phyloP scores from a whole-genome alignment of 2,797 vertebrate genomes.

The Tokudaia muenninki region DNA sequence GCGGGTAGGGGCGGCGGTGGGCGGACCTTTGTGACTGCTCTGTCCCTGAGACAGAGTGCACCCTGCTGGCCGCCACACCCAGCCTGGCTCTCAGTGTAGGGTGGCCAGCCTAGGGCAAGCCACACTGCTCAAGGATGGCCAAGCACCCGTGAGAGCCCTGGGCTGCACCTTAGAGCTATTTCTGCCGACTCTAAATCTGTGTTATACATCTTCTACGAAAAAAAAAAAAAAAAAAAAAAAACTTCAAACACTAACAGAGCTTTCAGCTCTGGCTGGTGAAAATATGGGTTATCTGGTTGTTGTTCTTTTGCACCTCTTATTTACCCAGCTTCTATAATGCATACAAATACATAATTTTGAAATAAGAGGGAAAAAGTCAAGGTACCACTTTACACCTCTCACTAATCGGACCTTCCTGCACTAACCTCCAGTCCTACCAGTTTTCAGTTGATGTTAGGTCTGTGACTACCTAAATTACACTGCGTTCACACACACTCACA shows the following conservation, averaged over 20 bases:
- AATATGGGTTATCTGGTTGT: not conserved
- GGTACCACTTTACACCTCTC: not conserved
- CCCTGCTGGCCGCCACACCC: not conserved
- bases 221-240: not conserved
- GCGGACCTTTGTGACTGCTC: not conserved
- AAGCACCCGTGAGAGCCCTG: not conserved
- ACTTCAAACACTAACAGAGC: rapidly evolving
- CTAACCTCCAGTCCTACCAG: too few species aligned
- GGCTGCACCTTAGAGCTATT: too few species aligned
- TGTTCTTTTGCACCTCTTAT: not conserved
- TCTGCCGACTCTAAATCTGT: not conserved
- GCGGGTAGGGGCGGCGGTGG: not conserved
- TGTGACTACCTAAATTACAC: not conserved
- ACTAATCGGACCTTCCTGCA: not conserved
- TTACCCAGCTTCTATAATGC: not conserved
- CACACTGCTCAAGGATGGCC: not conserved
- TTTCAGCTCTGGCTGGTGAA: not conserved
- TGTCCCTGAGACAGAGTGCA: not conserved
- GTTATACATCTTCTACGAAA: rapidly evolving
- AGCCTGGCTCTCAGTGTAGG: not conserved
- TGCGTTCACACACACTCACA: not conserved
- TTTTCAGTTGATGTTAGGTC: too few species aligned
- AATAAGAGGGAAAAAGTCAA: not conserved
- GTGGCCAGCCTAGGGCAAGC: not conserved
- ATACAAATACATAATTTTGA: not conserved